Base-by-base conservation (phyloP, 1,140 invertebrate species). In the Eriocheir sinensis region DNA sequence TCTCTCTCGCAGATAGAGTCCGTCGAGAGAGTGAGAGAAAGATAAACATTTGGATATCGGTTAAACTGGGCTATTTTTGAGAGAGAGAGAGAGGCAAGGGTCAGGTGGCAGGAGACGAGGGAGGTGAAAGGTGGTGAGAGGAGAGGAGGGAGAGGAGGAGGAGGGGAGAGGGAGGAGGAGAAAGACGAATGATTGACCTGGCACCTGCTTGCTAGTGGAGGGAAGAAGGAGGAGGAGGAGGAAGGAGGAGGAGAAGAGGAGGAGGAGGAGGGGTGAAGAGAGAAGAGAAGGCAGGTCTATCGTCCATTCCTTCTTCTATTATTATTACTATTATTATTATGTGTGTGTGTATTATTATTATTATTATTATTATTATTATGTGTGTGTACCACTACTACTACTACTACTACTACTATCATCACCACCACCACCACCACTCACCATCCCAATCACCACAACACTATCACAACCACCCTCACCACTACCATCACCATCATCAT, bases 401-500 rank as follows among this genome's bases (percentile, higher is more conserved):
- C n/a, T n/a, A n/a, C n/a, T n/a, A n/a, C n/a, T n/a, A n/a, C n/a
- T n/a, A n/a, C n/a, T n/a, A n/a, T n/a, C n/a, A n/a, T n/a, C n/a
- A n/a, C n/a, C n/a, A n/a, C n/a, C n/a, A n/a, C n/a, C n/a, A n/a
- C n/a, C n/a, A n/a, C n/a, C n/a, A n/a, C n/a, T n/a, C n/a, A n/a
- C n/a, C n/a, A n/a, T n/a, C n/a, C n/a, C n/a, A n/a, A n/a, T n/a
- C n/a, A n/a, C n/a, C n/a, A n/a, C n/a, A n/a, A n/a, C n/a, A n/a
- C n/a, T n/a, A n/a, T n/a, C n/a, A n/a, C n/a, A n/a, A n/a, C n/a
- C n/a, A n/a, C n/a, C n/a, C n/a, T n/a, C n/a, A n/a, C n/a, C n/a
- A n/a, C n/a, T n/a, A n/a, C n/a, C n/a, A n/a, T 34, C 79, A 81
- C 27, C 79, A 81, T 34, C 79, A 81, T 81, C 79, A 81, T 34